Evolutionary conservation across 2,888 invertebrate species (phyloP).

Genomic region (Patella pellucida): DNA sequence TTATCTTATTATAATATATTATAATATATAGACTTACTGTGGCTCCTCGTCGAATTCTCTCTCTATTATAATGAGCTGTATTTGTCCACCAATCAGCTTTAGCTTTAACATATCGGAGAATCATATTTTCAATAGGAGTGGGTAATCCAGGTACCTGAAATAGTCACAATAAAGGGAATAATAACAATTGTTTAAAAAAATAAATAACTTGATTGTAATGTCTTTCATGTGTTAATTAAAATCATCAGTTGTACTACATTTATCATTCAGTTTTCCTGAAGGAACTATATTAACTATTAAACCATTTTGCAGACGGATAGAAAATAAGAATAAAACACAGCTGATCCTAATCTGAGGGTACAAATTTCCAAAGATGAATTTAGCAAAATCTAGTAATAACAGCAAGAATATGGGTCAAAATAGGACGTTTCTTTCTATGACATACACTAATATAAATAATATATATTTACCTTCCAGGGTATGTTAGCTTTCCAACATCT

Average conservation of each 20-base stretch:
- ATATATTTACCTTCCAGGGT: slow-evolving; percentile 90
- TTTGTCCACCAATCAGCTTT: slow-evolving; percentile 99
- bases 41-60: slow-evolving; percentile 98
- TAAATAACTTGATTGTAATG: background rate
- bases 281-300: too few species aligned
- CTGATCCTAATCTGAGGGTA: too few species aligned
- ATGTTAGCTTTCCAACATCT: slow-evolving; percentile 99
- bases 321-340: too few species aligned
- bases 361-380: too few species aligned
- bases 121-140: slow-evolving; percentile 99
- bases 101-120: slow-evolving; percentile 98
- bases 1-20: too few species aligned
- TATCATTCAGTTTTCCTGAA: too few species aligned
- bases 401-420: too few species aligned
- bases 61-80: slow-evolving; percentile 99
- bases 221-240: background rate
- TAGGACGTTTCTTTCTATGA: too few species aligned
- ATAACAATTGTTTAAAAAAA: background rate
- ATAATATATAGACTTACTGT: slow-evolving; percentile 76
- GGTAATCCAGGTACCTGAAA: slow-evolving; percentile 91
- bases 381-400: too few species aligned
- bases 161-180: background rate
- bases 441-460: too few species aligned
- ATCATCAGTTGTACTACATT: too few species aligned
- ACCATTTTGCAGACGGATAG: too few species aligned